Conservation (phyloP, 2,113 vertebrate genomes). For the Chamaetylas fuelleborni region DNA sequence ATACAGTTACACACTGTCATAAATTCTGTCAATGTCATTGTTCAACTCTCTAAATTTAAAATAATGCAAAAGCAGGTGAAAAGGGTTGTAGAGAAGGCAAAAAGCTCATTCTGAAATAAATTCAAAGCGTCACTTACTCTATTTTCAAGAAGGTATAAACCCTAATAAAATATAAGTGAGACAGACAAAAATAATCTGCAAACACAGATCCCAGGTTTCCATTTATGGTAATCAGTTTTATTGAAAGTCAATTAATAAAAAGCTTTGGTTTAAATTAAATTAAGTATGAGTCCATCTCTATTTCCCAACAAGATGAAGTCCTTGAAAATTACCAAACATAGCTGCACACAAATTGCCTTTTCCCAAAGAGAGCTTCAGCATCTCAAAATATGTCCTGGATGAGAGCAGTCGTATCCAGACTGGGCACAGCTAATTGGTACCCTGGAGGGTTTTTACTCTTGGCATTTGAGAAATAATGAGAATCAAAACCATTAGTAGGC, state of each 20-base stretch:
- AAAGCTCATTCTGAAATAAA: constrained; percentile 1
- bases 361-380: constrained; percentile 63
- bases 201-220: constrained; percentile 14
- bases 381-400: constrained; percentile 45
- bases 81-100: not conserved
- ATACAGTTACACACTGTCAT: not conserved
- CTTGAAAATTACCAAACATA: constrained; percentile 58
- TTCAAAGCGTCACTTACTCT: not conserved
- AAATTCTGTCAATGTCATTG: not conserved
- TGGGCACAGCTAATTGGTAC: constrained; percentile 68
- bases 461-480: constrained; percentile 69
- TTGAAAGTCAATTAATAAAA: constrained; percentile 54
- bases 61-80: not conserved
- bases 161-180: not conserved
- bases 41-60: not conserved
- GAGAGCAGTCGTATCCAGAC: constrained; percentile 7
- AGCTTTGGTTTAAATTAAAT: constrained; percentile 63
- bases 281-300: constrained; percentile 15
- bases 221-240: not conserved
- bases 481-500: constrained; percentile 49
- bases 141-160: not conserved
- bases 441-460: constrained; percentile 56
- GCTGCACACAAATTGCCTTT: constrained; percentile 74
- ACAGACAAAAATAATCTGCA: not conserved
- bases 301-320: constrained; percentile 16